Evolutionary conservation across 2,888 invertebrate genomes (phyloP).

Genomic region (Callimorpha dominula): DNA sequence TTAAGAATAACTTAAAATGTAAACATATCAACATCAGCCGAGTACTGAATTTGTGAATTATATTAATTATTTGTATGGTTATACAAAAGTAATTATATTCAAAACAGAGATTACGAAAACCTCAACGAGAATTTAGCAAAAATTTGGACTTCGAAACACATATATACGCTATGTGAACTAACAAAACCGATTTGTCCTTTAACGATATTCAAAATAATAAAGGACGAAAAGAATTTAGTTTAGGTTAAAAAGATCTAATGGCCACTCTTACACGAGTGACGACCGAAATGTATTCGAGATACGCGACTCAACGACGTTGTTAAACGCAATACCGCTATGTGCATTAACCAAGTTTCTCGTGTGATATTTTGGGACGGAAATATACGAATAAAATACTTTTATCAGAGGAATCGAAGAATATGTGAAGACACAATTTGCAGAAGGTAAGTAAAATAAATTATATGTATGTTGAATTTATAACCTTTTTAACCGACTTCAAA

Average conservation of each 20-base stretch:
- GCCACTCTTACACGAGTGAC: slow-evolving; percentile 50
- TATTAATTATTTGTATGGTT: not conserved
- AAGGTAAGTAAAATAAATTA: not conserved
- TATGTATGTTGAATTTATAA: not conserved
- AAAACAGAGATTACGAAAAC: not conserved
- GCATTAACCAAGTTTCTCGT: slow-evolving; percentile 7
- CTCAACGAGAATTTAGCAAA: no score
- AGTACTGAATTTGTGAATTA: no score
- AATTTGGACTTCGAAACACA: no score
- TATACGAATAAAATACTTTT: not conserved
- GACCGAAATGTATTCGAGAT: slow-evolving; percentile 58
- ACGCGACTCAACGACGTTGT: slow-evolving; percentile 61
- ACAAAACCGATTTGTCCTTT: not conserved
- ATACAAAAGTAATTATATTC: not conserved
- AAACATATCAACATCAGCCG: no score
- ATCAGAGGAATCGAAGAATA: not conserved
- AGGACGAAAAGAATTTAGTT: slow-evolving; percentile 11
- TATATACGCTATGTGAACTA: not conserved
- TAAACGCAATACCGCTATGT: slow-evolving; percentile 52
- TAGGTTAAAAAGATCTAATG: slow-evolving; percentile 28
- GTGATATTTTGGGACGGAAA: slow-evolving; percentile 8
- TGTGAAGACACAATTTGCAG: not conserved
- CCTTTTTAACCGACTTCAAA: no score
- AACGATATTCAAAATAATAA: slow-evolving; percentile 18
- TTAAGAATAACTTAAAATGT: no score